A percentile compares a stretch with the other conserved stretches of the same genome.
Conservation (phyloP, 2,797 vertebrate species). For the Pipistrellus pipistrellus region DNA sequence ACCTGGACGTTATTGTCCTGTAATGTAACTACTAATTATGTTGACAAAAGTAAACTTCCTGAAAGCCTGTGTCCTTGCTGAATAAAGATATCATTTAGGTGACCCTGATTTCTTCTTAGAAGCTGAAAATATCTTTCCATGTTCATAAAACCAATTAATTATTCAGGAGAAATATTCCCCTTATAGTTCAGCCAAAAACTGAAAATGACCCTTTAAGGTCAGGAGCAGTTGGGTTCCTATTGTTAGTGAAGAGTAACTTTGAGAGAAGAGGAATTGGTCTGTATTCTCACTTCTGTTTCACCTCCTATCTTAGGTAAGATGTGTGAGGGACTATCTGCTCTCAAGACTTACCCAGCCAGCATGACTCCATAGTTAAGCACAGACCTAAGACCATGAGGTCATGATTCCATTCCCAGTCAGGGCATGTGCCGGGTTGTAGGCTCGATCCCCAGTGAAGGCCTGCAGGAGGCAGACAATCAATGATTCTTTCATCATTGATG, state of each 20-base stretch:
- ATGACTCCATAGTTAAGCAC: too few relatives aligned
- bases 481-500: not conserved
- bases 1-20: conserved; percentile 48
- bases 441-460: too few relatives aligned
- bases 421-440: too few relatives aligned
- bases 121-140: conserved; percentile 56
- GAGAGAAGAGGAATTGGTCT: not conserved
- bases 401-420: too few relatives aligned
- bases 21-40: conserved; percentile 52
- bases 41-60: conserved; percentile 68
- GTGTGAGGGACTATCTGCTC: not conserved
- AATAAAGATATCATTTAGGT: not conserved
- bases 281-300: not conserved
- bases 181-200: conserved; percentile 56
- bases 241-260: conserved; percentile 6
- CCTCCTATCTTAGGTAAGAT: not conserved
- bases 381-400: too few relatives aligned
- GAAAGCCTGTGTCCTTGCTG: conserved; percentile 24
- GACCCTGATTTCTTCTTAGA: conserved; percentile 57
- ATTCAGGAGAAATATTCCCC: conserved; percentile 59
- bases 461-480: too few relatives aligned
- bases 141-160: conserved; percentile 68
- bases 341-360: not conserved
- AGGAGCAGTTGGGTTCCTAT: not conserved
- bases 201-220: conserved; percentile 8